Evolutionary conservation across 2,113 vertebrate species (phyloP).

Genomic region (Laticauda laticaudata): DNA sequence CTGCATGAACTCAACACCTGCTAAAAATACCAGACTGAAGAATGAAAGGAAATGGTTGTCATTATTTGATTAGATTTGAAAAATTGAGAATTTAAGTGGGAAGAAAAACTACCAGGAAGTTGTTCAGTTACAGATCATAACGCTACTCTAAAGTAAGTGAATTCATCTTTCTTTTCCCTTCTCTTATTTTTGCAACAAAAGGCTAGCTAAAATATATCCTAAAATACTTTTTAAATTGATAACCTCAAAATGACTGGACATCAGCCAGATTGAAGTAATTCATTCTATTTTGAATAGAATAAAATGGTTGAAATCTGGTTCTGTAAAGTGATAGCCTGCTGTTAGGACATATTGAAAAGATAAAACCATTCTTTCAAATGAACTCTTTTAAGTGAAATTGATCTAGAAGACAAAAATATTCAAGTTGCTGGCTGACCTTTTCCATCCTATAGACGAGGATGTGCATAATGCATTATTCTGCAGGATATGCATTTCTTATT

Average conservation of each 20-base stretch:
- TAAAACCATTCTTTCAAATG: conserved; percentile 67
- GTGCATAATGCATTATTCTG: conserved; percentile 74
- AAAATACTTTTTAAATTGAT: conserved; percentile 67
- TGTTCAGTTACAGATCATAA: neutral
- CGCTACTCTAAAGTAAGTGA: neutral
- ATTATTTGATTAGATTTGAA: conserved; percentile 70
- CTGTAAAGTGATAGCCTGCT: conserved; percentile 64
- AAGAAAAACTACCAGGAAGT: neutral
- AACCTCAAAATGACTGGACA: conserved; percentile 55
- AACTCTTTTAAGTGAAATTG: conserved; percentile 68
- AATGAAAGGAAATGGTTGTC: conserved; percentile 59
- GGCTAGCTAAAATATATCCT: conserved; percentile 62
- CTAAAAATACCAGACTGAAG: conserved; percentile 48
- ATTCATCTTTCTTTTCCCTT: neutral
- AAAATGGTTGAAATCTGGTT: conserved; percentile 61
- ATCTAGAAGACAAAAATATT: conserved; percentile 73
- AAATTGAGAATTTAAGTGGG: neutral
- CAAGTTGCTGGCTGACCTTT: conserved; percentile 72
- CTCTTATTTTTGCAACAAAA: conserved; percentile 44
- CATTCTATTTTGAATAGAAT: conserved; percentile 67
- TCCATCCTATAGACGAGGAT: conserved; percentile 65
- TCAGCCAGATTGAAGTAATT: conserved; percentile 55
- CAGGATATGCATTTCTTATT: conserved; percentile 66
- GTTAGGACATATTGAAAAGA: conserved; percentile 69
- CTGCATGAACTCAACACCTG: conserved; percentile 58